Base-by-base conservation (phyloP, 2,797 vertebrate genomes). In the Gambusia yucatana region DNA sequence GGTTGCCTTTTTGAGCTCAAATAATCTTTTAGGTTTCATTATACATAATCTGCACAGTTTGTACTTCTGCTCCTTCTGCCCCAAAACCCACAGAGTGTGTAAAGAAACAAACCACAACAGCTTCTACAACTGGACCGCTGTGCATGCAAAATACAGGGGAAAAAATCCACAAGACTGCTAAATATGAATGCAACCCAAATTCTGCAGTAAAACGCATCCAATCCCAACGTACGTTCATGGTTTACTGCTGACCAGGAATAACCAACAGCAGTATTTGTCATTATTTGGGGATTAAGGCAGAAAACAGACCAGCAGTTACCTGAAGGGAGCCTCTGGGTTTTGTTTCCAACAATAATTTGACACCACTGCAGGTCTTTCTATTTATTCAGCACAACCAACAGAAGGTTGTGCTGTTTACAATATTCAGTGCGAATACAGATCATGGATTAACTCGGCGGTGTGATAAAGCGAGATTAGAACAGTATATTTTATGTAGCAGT, bases 31-130 rank as follows among this genome's bases (percentile, higher is more conserved):
- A 14, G 39, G 39, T 43, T 4, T 25, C 36, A n/a, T 69, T 43
- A 25, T 11, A 17, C 39, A 69, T 43, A 25, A 69, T 25, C 65
- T 43, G 65, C 65, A 69, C 10, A 43, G 10, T 25, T 69, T 69
- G 39, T 69, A 11, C 22, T 65, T 65, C 33, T 67, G 65, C 65
- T 28, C 65, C 41, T 43, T 69, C 25, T 70, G 39, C 16, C 41
- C 20, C 4, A 13, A 69, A 69, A 13, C 65, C 65, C 65, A 25
- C 65, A 25, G 65, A 4, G 65, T 44, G 43, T 69, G 25, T 69
- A 44, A 43, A n/a, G 67, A 69, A 69, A n/a, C 41, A 69, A 43
- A 69, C 67, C 61, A 65, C 61, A 36, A 39, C 33, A n/a, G 65
- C 65, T n/a, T 69, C 39, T 69, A 3, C 41, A 14, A 11, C 67